Conservation (phyloP, 30 jellyfish, hydroid and myxozoan species). For the Hydra vulgaris region DNA sequence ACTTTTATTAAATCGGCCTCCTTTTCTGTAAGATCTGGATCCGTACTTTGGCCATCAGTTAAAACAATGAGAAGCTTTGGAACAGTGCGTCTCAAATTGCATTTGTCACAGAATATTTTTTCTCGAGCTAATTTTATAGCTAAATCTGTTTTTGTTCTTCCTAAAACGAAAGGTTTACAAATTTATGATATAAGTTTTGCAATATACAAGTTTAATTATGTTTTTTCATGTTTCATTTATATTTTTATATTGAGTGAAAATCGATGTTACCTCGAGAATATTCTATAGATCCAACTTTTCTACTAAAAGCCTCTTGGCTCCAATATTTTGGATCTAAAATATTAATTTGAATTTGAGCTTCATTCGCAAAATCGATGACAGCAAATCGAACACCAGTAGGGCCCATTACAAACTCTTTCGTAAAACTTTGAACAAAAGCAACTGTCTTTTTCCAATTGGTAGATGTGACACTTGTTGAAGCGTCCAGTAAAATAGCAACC, state of each 20-base stretch:
- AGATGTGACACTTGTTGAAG: conserved; percentile 71
- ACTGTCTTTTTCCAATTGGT: conserved; percentile 42
- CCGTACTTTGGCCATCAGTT: conserved; percentile 73
- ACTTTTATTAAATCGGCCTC: background rate
- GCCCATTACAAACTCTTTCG: conserved; percentile 40
- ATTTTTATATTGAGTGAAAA: no score
- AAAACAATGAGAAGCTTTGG: conserved; percentile 66
- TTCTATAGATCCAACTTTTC: conserved; percentile 1
- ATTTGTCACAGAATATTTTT: conserved; percentile 51
- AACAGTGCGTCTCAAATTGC: conserved; percentile 34
- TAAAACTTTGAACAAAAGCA: conserved; percentile 36
- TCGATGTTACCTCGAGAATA: background rate
- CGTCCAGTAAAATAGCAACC: conserved; percentile 69
- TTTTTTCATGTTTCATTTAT: conserved; percentile 23
- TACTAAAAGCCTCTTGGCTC: conserved; percentile 16
- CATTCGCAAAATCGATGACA: conserved; percentile 55
- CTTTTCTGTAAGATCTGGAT: background rate
- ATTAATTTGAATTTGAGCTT: conserved; percentile 42
- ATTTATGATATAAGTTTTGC: conserved; percentile 12
- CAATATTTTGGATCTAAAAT: conserved; percentile 39
- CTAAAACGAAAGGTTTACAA: conserved; percentile 15
- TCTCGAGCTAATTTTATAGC: conserved; percentile 54
- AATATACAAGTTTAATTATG: conserved; percentile 25
- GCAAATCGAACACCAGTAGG: conserved; percentile 64
- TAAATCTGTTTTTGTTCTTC: conserved; percentile 62